These are phyloP conservation scores for Drosophila cardini DNA, from an alignment of 1,140 invertebrate species.

Conservation along the genomic window DNA sequence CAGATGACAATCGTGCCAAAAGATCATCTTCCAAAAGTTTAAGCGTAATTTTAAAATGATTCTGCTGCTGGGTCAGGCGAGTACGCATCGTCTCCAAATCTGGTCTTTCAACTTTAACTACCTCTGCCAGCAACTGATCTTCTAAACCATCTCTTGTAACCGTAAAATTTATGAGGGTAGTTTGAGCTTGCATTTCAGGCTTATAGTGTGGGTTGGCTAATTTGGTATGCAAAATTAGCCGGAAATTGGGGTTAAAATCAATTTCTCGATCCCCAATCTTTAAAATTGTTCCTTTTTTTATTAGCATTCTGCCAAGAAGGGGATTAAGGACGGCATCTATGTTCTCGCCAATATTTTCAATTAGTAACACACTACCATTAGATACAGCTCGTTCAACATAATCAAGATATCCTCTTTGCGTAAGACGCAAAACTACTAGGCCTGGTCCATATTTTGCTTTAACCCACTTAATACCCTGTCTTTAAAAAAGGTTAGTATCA, in stretches of 20 bases:
- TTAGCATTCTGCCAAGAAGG: slow-evolving; percentile 93
- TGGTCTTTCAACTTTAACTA: slow-evolving; percentile 96
- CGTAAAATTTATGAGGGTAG: slow-evolving; percentile 97
- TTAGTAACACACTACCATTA: slow-evolving; percentile 90
- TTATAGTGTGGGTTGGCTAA: slow-evolving; percentile 98
- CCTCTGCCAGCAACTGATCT: slow-evolving; percentile 96
- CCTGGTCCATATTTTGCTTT: slow-evolving; percentile 91
- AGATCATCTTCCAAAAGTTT: slow-evolving; percentile 96
- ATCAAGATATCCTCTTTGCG: slow-evolving; percentile 93
- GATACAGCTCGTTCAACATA: slow-evolving; percentile 92
- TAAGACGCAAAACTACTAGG: slow-evolving; percentile 91
- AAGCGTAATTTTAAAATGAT: slow-evolving; percentile 96
- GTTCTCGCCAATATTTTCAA: slow-evolving; percentile 96
- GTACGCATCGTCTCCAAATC: slow-evolving; percentile 92
- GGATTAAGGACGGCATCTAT: slow-evolving; percentile 96
- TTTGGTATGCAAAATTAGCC: slow-evolving; percentile 96
- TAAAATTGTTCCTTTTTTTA: slow-evolving; percentile 91
- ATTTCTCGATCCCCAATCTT: slow-evolving; percentile 96
- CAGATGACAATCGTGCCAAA: slow-evolving; percentile 93
- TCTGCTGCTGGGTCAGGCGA: slow-evolving; percentile 95
- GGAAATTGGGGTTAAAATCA: slow-evolving; percentile 93
- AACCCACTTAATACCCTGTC: slow-evolving; percentile 98
- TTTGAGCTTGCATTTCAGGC: slow-evolving; percentile 98
- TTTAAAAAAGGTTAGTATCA: slow-evolving; percentile 53
- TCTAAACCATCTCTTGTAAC: slow-evolving; percentile 96